Evolutionary conservation across 2,888 invertebrate genomes (phyloP), one percentile per base, ranked within the genome.

Genomic region (Muscina levida): DNA sequence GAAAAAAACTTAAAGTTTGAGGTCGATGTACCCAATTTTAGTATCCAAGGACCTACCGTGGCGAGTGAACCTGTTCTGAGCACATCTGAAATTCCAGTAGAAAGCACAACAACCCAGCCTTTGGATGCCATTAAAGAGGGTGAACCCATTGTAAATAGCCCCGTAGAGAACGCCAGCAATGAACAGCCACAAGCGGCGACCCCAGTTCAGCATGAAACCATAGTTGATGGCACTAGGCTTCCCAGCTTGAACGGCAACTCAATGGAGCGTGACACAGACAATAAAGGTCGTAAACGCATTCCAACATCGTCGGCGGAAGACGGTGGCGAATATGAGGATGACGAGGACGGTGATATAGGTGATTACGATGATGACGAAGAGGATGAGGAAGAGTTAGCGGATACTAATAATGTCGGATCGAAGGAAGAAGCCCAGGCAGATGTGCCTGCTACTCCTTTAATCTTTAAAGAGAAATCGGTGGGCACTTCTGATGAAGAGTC

Each of bases 151-250:
- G 26, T 37, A 17, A 59, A 26, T 11, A 72, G 19, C 37, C 19
- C 72, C 6, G 83, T 82, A 19, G 90, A 90, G 81, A 89, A 91
- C 82, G 83, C 89, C 15, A 91, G 91, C 87, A 42, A 56, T 8
- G 66, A 48, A 37, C 57, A 26, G 0, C 11, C 39, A 26, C 31
- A 76, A 70, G 0, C 74, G 53, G 83, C 62, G 56, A 82, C 85
- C 11, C 85, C 87, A 5, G 85, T 85, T 8, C 78, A 77, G 11
- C 48, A 81, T 19, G 85, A 84, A 48, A 39, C 85, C 67, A 91
- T 95, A 26, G 90, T 95, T 83, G 95, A 95, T 88, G 95, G 95
- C 13, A 95, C 95, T 11, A 93, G 93, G 22, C 91, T 95, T 74
- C 85, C 87, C 8, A 31, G 8, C 3, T 31, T n/a, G n/a, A n/a